These are phyloP conservation scores for Hipparchia sbordonii DNA, from an alignment of 2,888 invertebrate species.

Conservation along the genomic window DNA sequence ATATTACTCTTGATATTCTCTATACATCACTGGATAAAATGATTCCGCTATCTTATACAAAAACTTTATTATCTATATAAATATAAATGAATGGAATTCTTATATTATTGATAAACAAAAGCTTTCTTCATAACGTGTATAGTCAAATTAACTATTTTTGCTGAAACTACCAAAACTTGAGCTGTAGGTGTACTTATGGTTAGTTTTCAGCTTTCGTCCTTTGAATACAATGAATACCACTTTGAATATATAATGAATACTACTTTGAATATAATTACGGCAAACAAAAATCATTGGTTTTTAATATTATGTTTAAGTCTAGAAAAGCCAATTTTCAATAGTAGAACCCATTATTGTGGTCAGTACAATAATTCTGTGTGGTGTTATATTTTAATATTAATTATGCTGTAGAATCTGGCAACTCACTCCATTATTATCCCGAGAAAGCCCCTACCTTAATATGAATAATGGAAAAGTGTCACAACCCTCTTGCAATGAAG, in stretches of 20 bases:
- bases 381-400: background rate
- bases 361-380: background rate
- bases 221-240: background rate
- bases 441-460: no score
- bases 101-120: background rate
- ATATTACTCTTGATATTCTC: background rate
- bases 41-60: no score
- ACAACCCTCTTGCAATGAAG: no score
- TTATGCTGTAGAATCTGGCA: background rate
- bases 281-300: background rate
- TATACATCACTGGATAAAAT: background rate
- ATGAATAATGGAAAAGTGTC: no score
- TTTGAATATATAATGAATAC: no score
- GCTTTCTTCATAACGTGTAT: background rate
- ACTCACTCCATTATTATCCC: no score
- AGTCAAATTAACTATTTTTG: background rate
- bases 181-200: background rate
- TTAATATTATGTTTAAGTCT: background rate
- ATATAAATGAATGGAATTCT: constrained; percentile 14
- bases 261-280: background rate
- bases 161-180: constrained; percentile 12
- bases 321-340: background rate
- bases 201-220: constrained; percentile 8
- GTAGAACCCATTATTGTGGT: constrained; percentile 19
- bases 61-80: background rate